These are phyloP conservation scores for Romanogobio albipinnatus DNA, from an alignment of 2,113 vertebrate species.

Conservation along the genomic window DNA sequence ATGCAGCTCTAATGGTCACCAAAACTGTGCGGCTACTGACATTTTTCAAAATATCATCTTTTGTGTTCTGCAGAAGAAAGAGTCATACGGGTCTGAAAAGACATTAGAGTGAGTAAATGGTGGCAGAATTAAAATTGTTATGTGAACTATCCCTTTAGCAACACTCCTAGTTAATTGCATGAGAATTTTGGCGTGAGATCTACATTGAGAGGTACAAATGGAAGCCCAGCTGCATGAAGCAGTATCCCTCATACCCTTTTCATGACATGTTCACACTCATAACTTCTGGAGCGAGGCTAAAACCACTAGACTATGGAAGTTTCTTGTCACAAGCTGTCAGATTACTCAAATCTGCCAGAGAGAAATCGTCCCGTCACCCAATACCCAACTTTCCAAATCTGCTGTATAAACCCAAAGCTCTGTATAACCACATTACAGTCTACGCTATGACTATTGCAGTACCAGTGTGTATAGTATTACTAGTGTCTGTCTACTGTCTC, in stretches of 20 bases:
- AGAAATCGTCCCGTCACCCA: slow-evolving; percentile 27
- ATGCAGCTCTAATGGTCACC: neutral
- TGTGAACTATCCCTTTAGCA: neutral
- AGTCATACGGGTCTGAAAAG: neutral
- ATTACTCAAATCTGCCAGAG: slow-evolving; percentile 6
- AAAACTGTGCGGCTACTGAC: neutral
- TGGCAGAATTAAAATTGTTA: neutral
- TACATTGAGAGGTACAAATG: neutral
- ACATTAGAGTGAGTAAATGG: neutral
- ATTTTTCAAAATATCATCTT: neutral
- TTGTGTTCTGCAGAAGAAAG: neutral
- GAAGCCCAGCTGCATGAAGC: neutral
- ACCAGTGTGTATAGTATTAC: neutral
- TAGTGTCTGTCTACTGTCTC: neutral
- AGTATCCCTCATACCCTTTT: neutral
- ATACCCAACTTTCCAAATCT: slow-evolving; percentile 20
- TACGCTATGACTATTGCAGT: neutral
- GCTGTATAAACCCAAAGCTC: slow-evolving; percentile 2
- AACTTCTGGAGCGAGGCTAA: slow-evolving; percentile 1
- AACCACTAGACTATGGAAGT: slow-evolving; percentile 21
- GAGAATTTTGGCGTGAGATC: neutral
- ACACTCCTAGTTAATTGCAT: neutral
- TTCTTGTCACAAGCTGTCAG: slow-evolving; percentile 24
- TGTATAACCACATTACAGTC: slow-evolving; percentile 11
- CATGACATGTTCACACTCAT: slow-evolving; percentile 1